Base-by-base conservation (phyloP, 1,140 invertebrate species). In the Leptonema lineaticorne region DNA sequence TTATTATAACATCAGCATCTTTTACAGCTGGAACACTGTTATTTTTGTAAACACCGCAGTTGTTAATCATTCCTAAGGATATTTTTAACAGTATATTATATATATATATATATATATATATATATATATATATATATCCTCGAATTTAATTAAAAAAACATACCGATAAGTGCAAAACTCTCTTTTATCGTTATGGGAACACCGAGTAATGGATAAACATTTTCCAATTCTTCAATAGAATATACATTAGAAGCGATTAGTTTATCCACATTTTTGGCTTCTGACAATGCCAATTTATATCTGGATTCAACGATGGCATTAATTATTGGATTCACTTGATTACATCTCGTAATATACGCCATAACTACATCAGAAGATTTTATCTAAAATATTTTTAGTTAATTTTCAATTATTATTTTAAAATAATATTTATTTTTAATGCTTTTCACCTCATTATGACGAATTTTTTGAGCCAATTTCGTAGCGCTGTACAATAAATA, bases 261-360 rank as follows among this genome's bases (percentile, higher is more conserved):
- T 3, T 73, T 66, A 75, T 87, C 85, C 0, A 84, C 78, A 18
- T 79, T 73, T 1, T 77, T 76, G 0, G 85, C 85, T 72, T 90
- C 87, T 68, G 79, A 72, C 45, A 90, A 64, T 2, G 90, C 90
- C n/a, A 76, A 77, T 28, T 86, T 82, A 73, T 87, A 90, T 37
- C 88, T 79, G 66, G 87, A 79, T 65, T 89, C 84, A 0, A 89
- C 87, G 16, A 91, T 83, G n/a, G 86, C 86, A 78, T 91, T 92
- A 28, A 92, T 70, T 14, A 86, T 72, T 2, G 85, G 85, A 78
- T 92, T 88, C 0, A 91, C 86, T 72, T 86, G 81, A 16, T 78
- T 73, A 66, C 89, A 89, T 59, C 90, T 80, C 14, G 78, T 76
- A 24, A 90, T 86, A 67, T 87, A 90, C 0, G 86, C 83, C 66